Evolutionary conservation across 2,113 vertebrate species (phyloP).

Genomic region (Anarrhichthys ocellatus): DNA sequence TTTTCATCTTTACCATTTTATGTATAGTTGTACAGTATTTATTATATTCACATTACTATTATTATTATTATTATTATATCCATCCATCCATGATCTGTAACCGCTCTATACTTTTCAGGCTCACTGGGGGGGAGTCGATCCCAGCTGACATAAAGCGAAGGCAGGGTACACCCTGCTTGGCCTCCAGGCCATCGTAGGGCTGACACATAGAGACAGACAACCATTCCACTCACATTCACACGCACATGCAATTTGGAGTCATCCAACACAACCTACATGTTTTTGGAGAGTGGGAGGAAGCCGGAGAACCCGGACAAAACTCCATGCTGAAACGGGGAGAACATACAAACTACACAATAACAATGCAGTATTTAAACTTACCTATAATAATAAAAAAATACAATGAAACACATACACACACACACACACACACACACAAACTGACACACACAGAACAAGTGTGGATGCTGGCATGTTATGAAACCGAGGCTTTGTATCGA

Average conservation of each 20-base stretch:
- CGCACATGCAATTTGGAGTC: background rate
- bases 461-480: slow-evolving; percentile 19
- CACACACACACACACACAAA: slow-evolving; percentile 13
- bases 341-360: too few relatives aligned
- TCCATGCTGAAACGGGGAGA: too few relatives aligned
- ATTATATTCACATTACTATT: background rate
- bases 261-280: too few relatives aligned
- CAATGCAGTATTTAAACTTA: too few relatives aligned
- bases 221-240: background rate
- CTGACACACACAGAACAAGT: slow-evolving; percentile 33
- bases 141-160: too few relatives aligned
- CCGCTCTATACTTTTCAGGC: background rate
- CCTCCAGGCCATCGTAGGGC: too few relatives aligned
- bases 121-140: too few relatives aligned
- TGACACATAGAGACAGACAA: too few relatives aligned
- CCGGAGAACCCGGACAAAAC: too few relatives aligned
- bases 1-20: background rate
- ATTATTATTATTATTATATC: background rate
- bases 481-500: slow-evolving; percentile 16
- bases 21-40: background rate
- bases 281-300: too few relatives aligned
- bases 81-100: background rate
- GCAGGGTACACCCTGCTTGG: too few relatives aligned
- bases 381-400: background rate
- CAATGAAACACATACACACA: background rate